These are phyloP conservation scores for Galerucella nymphaeae DNA, from an alignment of 2,888 invertebrate genomes.

Conservation along the genomic window DNA sequence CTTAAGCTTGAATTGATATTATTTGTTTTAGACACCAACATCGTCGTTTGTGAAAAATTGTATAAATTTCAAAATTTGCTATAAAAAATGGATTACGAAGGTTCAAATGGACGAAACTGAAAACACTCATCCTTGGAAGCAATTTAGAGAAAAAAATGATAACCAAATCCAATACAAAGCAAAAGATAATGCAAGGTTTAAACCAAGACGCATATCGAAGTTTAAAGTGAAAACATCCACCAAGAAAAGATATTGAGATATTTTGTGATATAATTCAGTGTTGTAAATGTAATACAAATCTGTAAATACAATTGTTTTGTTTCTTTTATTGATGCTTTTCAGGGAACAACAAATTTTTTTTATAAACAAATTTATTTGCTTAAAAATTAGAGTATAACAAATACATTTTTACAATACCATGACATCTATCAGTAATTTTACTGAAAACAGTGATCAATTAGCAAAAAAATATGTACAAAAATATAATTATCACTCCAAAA, in stretches of 20 bases:
- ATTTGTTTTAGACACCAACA: neutral
- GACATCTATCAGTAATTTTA: neutral
- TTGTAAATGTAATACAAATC: neutral
- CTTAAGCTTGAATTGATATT: neutral
- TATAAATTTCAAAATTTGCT: conserved; percentile 65
- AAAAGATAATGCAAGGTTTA: conserved; percentile 58
- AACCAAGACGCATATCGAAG: conserved; percentile 56
- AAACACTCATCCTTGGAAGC: conserved; percentile 73
- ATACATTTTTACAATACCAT: neutral
- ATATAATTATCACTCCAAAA: neutral
- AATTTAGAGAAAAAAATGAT: conserved; percentile 65
- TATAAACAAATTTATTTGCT: neutral
- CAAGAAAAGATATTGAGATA: conserved; percentile 43
- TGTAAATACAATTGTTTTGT: neutral
- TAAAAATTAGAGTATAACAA: neutral
- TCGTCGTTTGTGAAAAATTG: conserved; percentile 57
- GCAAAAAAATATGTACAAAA: neutral
- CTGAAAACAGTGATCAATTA: neutral
- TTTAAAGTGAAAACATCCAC: conserved; percentile 59
- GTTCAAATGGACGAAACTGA: conserved; percentile 66
- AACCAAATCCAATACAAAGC: conserved; percentile 55
- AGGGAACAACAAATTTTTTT: neutral
- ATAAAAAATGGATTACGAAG: conserved; percentile 66
- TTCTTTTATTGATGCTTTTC: neutral
- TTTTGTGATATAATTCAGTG: neutral